Evolutionary conservation across 2,797 vertebrate genomes (phyloP), one percentile per base, ranked within the genome.

Genomic region (Loriculus beryllinus): DNA sequence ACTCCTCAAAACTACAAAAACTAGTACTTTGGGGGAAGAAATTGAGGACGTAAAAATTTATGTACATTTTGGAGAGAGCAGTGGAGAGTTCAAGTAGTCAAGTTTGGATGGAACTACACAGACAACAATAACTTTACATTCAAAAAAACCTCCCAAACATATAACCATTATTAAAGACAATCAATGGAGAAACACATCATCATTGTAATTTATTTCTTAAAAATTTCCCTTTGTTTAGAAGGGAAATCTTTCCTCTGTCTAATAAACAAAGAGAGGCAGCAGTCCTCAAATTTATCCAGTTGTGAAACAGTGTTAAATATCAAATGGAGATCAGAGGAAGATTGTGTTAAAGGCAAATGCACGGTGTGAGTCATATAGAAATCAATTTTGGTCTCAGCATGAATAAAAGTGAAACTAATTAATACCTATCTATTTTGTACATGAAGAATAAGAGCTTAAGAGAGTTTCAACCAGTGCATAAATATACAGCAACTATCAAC

Each of bases 371-470:
- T 95, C 90, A 94, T 21, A 60, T 8, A 74, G 49, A 86, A 95
- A 94, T 92, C 47, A 92, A 72, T 92, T 95, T 76, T 77, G 52
- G 71, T 75, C 60, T 88, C 70, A 74, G 37, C 42, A 87, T 47
- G 78, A 93, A 94, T 35, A 77, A 70, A 93, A 92, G 29, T 57
- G 75, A 80, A 95, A 86, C 65, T 92, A 40, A 93, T 94, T 93
- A 93, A 92, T 86, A 90, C 17, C 26, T 63, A 40, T 71, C 72
- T 72, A 37, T 19, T 90, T 90, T 84, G 31, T 74, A 59, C 51
- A 63, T 35, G 63, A 86, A 91, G 47, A 82, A 16, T 67, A 80
- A 67, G 11, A 91, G 42, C 39, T 54, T 42, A 60, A 60, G 8
- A 42, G 35, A 60, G 60, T 33, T 54, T 47, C 40, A 43, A 9